Evolutionary conservation across 1,140 invertebrate species (phyloP), one percentile per base, ranked within the genome.

Genomic region (Drosophila kepulauana): DNA sequence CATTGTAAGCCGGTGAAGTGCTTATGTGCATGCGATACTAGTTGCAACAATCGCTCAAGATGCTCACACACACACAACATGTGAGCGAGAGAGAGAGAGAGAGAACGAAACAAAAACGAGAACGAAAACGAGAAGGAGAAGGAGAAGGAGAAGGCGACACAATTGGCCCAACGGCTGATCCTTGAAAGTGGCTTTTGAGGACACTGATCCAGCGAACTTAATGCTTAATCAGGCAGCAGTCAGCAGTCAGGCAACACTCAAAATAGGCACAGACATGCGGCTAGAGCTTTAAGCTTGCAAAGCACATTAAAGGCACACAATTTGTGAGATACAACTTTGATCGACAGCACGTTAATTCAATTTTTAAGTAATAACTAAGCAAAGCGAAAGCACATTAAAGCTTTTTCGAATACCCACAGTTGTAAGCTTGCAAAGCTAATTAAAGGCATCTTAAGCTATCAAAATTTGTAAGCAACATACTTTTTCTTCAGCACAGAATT

Each of bases 21-120:
- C 58, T 43, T 16, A 15, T 46, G 64, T 66, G 56, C 43, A 48
- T 33, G 58, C 62, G 33, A 65, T 41, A 45, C 57, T 28, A 75
- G 72, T 75, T 75, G 72, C 66, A 63, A 75, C 72, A 75, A 75
- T 58, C 49, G 72, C 72, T 63, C 33, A 57, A 49, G 30, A 33
- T 41, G 38, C 38, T 4, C 8, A 8, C 20, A 25, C 3, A 20
- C 16, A 25, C 20, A 25, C 20, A 25, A 25, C 20, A 25, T 3
- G 20, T 25, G 20, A 25, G 20, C 20, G 20, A 4, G 20, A 25
- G 20, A 20, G 20, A 4, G 20, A 25, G 20, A 20, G 20, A 25
- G 3, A 25, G 20, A 25, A 25, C 20, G 20, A 25, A 25, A 25
- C 3, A 25, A 25, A 25, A 25, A 16, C 11, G 11, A 56, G 7